A percentile compares a stretch with the other conserved stretches of the same genome.
phyloP scores from a whole-genome alignment of 2,113 vertebrate genomes.

The Podarcis cretensis region DNA sequence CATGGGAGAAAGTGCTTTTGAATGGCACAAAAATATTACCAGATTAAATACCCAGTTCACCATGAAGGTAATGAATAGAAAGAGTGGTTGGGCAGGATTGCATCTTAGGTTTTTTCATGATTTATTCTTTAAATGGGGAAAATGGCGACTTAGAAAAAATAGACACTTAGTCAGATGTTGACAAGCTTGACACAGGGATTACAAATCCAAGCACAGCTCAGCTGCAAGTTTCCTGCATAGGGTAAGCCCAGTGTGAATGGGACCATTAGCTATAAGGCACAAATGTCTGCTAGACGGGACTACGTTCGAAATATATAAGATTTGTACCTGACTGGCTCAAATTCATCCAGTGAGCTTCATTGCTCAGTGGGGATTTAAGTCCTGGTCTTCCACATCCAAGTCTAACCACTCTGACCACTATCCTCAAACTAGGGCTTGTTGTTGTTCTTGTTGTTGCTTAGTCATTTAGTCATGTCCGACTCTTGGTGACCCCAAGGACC shows the following conservation, averaged over 20 bases:
- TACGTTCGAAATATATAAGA: too few species aligned
- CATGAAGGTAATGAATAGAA: background rate
- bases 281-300: background rate
- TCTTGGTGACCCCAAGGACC: too few species aligned
- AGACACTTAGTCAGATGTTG: background rate
- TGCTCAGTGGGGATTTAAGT: too few species aligned
- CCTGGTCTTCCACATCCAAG: too few species aligned
- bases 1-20: background rate
- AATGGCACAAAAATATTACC: slow-evolving; percentile 3
- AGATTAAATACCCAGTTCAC: background rate
- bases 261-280: background rate
- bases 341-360: too few species aligned
- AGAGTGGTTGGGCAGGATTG: too few species aligned
- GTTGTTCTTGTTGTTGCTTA: too few species aligned
- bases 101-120: too few species aligned
- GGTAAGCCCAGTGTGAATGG: background rate
- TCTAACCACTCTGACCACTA: too few species aligned
- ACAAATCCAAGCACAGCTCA: background rate
- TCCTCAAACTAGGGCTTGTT: too few species aligned
- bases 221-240: background rate
- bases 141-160: background rate
- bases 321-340: too few species aligned
- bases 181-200: background rate
- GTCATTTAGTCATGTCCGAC: too few species aligned
- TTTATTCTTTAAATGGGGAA: background rate